Percentiles rank a stretch among this genome's conserved stretches.
phyloP scores from a whole-genome alignment of 2,888 invertebrate genomes.

The Standfussiana lucernea region DNA sequence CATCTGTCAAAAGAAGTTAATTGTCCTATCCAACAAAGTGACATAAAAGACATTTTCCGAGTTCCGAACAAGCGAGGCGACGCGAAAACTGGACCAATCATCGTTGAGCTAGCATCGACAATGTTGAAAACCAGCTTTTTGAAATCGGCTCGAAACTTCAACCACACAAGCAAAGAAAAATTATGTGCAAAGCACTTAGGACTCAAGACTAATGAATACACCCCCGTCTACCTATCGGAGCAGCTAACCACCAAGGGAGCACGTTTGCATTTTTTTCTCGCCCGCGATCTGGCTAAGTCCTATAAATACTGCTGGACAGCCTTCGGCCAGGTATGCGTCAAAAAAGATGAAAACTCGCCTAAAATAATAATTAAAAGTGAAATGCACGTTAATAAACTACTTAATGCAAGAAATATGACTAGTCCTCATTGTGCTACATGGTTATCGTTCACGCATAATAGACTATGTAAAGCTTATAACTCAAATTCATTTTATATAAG shows the following conservation, averaged over 20 bases:
- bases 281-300: conserved; percentile 15
- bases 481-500: not conserved
- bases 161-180: conserved; percentile 3
- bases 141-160: not conserved
- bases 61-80: conserved; percentile 4
- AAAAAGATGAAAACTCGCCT: conserved; percentile 17
- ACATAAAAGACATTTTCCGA: conserved; percentile 24
- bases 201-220: not conserved
- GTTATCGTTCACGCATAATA: not conserved
- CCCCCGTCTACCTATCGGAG: conserved; percentile 17
- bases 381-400: conserved; percentile 17
- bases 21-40: conserved; percentile 7
- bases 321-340: conserved; percentile 12
- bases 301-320: conserved; percentile 28
- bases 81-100: not conserved
- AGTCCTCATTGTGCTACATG: not conserved
- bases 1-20: conserved; percentile 10
- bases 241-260: conserved; percentile 14
- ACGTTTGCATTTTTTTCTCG: conserved; percentile 3
- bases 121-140: conserved; percentile 8
- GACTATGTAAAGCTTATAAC: not conserved
- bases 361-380: conserved; percentile 19
- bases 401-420: conserved; percentile 30
- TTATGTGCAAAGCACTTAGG: conserved; percentile 13
- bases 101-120: conserved; percentile 12